phyloP scores from a whole-genome alignment of 2,113 vertebrate genomes.

The Cynopterus brachyotis region DNA sequence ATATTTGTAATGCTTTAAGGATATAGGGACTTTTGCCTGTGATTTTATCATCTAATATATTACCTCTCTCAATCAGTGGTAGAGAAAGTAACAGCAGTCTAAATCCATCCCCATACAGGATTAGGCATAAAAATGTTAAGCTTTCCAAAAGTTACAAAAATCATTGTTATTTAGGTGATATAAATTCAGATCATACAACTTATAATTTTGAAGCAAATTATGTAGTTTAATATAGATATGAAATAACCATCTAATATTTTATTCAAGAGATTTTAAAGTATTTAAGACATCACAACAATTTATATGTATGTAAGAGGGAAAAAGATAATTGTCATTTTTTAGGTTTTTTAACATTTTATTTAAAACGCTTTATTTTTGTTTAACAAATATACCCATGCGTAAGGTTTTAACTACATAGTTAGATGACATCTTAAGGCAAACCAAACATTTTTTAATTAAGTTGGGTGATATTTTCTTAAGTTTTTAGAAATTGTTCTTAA shows the following conservation, averaged over 20 bases:
- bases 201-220: slow-evolving; percentile 32
- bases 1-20: neutral
- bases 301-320: neutral
- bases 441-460: neutral
- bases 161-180: neutral
- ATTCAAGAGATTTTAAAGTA: neutral
- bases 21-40: neutral
- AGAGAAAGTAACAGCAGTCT: neutral
- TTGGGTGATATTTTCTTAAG: neutral
- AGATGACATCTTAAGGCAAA: slow-evolving; percentile 20
- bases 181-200: neutral
- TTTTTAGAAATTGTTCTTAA: slow-evolving; percentile 44
- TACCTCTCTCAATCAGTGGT: neutral
- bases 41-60: neutral
- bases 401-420: neutral
- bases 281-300: neutral
- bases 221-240: neutral
- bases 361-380: neutral
- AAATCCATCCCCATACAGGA: neutral
- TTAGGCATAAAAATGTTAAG: neutral
- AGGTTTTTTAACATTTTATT: neutral
- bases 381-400: neutral
- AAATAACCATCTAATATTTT: neutral
- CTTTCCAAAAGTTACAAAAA: neutral
- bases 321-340: neutral